Evolutionary conservation across 2,888 invertebrate genomes (phyloP).

Genomic region (Tenthredo livida): DNA sequence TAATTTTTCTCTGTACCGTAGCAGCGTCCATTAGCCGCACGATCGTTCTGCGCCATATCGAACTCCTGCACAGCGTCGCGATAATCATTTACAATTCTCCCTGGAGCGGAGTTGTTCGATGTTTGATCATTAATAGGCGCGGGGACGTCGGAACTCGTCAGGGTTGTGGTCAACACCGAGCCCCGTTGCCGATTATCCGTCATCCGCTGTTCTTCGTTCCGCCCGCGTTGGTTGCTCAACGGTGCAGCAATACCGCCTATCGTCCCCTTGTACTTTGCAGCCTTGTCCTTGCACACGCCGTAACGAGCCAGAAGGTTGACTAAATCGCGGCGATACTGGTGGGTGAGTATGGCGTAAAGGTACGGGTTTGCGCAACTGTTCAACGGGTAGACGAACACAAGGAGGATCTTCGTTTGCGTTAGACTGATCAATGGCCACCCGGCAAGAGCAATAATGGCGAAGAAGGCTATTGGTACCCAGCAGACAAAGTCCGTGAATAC

Average conservation of each 20-base stretch:
- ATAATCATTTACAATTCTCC: not conserved
- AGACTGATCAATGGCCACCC: conserved; percentile 83
- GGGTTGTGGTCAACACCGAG: not conserved
- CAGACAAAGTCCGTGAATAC: conserved; percentile 84
- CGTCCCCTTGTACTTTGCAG: conserved; percentile 78
- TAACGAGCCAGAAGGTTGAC: conserved; percentile 80
- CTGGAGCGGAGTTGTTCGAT: not conserved
- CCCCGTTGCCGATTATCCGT: not conserved
- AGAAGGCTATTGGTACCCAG: conserved; percentile 85
- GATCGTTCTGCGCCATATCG: not conserved
- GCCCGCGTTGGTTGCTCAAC: conserved; percentile 55
- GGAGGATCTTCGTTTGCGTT: conserved; percentile 80
- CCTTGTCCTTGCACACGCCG: conserved; percentile 77
- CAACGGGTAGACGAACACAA: conserved; percentile 85
- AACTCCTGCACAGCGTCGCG: not conserved
- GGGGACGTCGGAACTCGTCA: not conserved
- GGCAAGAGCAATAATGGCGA: conserved; percentile 82
- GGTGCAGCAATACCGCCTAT: conserved; percentile 73
- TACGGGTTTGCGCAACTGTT: conserved; percentile 87
- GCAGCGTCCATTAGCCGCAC: not conserved
- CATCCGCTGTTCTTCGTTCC: not conserved
- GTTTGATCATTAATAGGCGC: not conserved
- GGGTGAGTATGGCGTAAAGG: conserved; percentile 84
- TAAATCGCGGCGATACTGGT: conserved; percentile 83
- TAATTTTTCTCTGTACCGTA: not conserved